A percentile compares a stretch with the other conserved stretches of the same genome.
phyloP scores from a whole-genome alignment of 2,797 vertebrate genomes.

The Aplochiton taeniatus region DNA sequence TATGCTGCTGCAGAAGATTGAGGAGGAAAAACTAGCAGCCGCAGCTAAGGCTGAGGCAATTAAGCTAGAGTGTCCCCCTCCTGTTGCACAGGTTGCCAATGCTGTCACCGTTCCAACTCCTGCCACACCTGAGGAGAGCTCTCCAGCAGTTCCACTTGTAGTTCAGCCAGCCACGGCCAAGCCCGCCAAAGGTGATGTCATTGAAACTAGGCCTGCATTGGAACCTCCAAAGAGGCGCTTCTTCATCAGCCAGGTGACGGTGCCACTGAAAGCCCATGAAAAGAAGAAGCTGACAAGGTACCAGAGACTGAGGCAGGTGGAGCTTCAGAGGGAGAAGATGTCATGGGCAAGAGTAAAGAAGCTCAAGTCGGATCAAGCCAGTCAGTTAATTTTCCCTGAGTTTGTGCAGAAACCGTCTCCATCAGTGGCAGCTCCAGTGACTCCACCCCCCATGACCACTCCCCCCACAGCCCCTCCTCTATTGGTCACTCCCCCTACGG shows the following conservation, averaged over 20 bases:
- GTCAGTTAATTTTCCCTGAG: constrained; percentile 78
- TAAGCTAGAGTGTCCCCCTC: constrained; percentile 55
- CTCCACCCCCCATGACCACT: constrained; percentile 11
- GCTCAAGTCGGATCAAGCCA: constrained; percentile 87
- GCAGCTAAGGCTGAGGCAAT: constrained; percentile 46
- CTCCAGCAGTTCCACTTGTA: constrained; percentile 43
- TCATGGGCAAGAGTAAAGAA: constrained; percentile 97
- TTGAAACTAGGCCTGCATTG: background rate
- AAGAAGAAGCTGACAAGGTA: constrained; percentile 85
- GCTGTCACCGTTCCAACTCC: constrained; percentile 40
- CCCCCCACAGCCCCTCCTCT: constrained; percentile 26
- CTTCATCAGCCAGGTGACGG: constrained; percentile 89
- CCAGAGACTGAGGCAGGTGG: constrained; percentile 79
- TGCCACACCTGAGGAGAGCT: constrained; percentile 45
- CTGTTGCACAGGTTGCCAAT: constrained; percentile 52
- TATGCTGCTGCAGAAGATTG: constrained; percentile 78
- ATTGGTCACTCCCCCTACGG: constrained; percentile 27
- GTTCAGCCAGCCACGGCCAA: constrained; percentile 47
- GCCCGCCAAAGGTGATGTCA: background rate
- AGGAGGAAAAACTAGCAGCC: constrained; percentile 68
- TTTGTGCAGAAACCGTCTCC: constrained; percentile 58
- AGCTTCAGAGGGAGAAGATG: constrained; percentile 82
- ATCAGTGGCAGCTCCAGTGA: constrained; percentile 36
- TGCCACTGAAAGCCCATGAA: constrained; percentile 87
- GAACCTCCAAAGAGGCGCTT: constrained; percentile 86